phyloP scores from a whole-genome alignment of 2,113 vertebrate species.

The Chaenocephalus aceratus region DNA sequence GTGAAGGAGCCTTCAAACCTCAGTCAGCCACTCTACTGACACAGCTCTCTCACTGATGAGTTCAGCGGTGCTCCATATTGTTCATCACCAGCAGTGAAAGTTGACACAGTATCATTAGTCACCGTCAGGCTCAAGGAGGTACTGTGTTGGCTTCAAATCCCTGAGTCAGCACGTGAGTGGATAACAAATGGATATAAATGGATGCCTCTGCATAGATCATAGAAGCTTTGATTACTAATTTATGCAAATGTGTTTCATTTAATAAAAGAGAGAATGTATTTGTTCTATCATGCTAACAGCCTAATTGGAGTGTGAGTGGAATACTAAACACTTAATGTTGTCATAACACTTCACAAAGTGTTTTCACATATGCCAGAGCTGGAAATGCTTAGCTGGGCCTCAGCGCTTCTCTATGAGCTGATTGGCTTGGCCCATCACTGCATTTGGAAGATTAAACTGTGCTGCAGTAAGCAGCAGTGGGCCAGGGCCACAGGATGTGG shows the following conservation, averaged over 20 bases:
- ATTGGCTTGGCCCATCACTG: constrained; percentile 70
- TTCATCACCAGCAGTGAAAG: constrained; percentile 31
- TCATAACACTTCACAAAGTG: constrained; percentile 25
- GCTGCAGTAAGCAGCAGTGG: constrained; percentile 66
- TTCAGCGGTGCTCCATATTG: constrained; percentile 23
- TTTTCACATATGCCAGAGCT: constrained; percentile 30
- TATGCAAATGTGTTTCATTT: constrained; percentile 14
- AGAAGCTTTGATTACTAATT: constrained; percentile 9
- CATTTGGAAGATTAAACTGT: constrained; percentile 80
- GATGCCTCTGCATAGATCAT: constrained; percentile 23
- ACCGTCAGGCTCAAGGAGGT: constrained; percentile 15
- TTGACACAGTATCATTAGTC: constrained; percentile 49
- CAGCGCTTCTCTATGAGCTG: constrained; percentile 47
- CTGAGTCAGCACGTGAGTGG: not conserved
- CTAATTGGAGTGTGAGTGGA: constrained; percentile 10
- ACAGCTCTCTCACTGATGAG: constrained; percentile 28
- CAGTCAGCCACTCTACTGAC: constrained; percentile 17
- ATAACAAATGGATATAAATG: constrained; percentile 6
- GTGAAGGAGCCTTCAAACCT: constrained; percentile 16
- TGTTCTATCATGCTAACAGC: not conserved
- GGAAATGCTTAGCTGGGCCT: constrained; percentile 61
- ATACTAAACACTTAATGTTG: constrained; percentile 24
- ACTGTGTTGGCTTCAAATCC: constrained; percentile 7
- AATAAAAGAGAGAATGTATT: not conserved
- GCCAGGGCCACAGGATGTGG: constrained; percentile 59